A percentile compares a stretch with the other conserved stretches of the same genome.
phyloP scores from a whole-genome alignment of 2,888 invertebrate species.

The Nymphalis polychloros region DNA sequence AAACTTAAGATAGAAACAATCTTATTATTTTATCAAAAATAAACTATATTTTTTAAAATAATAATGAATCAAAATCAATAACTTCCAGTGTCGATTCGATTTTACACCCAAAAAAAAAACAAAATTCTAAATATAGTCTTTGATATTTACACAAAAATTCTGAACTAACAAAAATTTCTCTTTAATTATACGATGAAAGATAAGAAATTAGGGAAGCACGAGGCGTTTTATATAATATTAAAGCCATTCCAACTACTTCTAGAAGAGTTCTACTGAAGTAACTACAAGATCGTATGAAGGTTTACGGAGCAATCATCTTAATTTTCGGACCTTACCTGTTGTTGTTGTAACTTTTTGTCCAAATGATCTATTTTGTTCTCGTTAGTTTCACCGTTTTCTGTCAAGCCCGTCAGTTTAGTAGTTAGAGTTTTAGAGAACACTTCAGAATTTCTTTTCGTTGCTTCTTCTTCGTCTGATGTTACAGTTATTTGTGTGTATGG shows the following conservation, averaged over 20 bases:
- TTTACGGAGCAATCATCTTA: constrained; percentile 15
- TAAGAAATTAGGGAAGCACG: background rate
- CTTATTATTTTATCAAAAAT: constrained; percentile 2
- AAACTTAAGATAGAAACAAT: constrained; percentile 1
- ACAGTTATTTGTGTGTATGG: constrained; percentile 87
- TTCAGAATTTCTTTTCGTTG: constrained; percentile 74
- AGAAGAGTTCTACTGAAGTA: constrained; percentile 4
- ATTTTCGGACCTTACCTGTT: constrained; percentile 78
- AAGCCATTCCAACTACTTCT: constrained; percentile 14
- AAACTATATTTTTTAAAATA: constrained; percentile 1
- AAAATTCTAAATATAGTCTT: background rate
- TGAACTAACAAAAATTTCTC: background rate
- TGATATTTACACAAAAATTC: constrained; percentile 2
- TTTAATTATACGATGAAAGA: background rate
- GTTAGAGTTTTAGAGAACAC: constrained; percentile 80
- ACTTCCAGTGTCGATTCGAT: background rate
- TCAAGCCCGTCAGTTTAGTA: constrained; percentile 76
- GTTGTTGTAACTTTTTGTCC: constrained; percentile 84
- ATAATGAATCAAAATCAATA: background rate
- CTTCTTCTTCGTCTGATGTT: constrained; percentile 91
- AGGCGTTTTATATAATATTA: constrained; percentile 13
- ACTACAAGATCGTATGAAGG: background rate
- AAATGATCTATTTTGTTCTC: constrained; percentile 82
- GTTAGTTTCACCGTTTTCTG: constrained; percentile 55
- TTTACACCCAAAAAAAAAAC: background rate